Conservation (phyloP, 2,888 invertebrate genomes). For the Luperina nickerlii region DNA sequence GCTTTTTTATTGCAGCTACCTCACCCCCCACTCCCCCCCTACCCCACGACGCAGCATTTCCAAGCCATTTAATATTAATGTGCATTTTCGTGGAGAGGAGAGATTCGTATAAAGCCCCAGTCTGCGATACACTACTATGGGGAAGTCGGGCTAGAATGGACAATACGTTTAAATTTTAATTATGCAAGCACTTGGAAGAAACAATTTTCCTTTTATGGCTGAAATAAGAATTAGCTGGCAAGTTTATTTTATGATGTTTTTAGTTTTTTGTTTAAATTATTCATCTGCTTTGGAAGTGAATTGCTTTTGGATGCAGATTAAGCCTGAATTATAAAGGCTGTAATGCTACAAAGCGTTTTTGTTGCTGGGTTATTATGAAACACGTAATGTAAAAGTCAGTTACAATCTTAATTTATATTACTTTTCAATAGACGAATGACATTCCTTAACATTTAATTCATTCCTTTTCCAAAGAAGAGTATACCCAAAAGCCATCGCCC, state of each 20-base stretch:
- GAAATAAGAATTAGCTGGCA: slow-evolving; percentile 67
- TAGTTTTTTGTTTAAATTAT: slow-evolving; percentile 32
- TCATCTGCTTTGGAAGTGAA: slow-evolving; percentile 6
- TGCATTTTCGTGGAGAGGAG: slow-evolving; percentile 90
- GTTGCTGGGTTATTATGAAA: background rate
- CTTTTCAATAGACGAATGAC: background rate
- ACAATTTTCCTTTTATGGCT: slow-evolving; percentile 72
- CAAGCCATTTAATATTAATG: slow-evolving; percentile 91
- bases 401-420: background rate
- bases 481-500: slow-evolving; percentile 3
- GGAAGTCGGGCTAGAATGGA: slow-evolving; percentile 83
- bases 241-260: slow-evolving; percentile 61
- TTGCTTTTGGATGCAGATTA: slow-evolving; percentile 18
- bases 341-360: background rate
- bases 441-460: background rate
- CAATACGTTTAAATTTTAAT: slow-evolving; percentile 87
- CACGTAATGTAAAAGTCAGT: background rate
- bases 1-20: slow-evolving; percentile 85
- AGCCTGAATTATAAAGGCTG: background rate
- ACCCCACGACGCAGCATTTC: slow-evolving; percentile 89
- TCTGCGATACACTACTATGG: slow-evolving; percentile 85
- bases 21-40: slow-evolving; percentile 70
- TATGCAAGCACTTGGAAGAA: slow-evolving; percentile 75
- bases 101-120: slow-evolving; percentile 89
- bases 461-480: background rate